A percentile compares a stretch with the other conserved stretches of the same genome.
Conservation (phyloP, 2,888 invertebrate species). For the Tetragnatha montana region DNA sequence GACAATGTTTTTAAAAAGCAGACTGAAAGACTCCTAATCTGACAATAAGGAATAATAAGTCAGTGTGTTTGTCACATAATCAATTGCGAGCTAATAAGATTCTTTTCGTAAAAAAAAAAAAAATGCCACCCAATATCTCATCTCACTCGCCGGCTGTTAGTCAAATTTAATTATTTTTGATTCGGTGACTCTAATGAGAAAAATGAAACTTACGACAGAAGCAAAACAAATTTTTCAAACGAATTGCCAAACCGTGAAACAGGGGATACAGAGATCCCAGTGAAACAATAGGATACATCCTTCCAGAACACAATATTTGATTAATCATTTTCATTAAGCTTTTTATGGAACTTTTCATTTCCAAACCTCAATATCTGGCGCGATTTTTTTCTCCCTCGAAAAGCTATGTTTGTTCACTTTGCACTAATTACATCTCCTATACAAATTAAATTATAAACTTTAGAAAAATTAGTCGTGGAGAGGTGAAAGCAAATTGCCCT, state of each 20-base stretch:
- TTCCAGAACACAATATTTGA: background rate
- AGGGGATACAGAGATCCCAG: background rate
- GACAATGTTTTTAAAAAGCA: too few relatives aligned
- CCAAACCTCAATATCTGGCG: background rate
- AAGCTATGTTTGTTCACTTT: background rate
- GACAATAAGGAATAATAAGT: background rate
- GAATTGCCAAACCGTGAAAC: background rate
- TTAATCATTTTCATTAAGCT: background rate
- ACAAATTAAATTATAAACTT: constrained; percentile 43
- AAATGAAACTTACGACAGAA: background rate
- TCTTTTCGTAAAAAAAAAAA: background rate
- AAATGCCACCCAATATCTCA: background rate
- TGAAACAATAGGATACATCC: background rate
- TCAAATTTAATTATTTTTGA: background rate
- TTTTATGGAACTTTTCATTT: background rate
- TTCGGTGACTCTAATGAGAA: background rate
- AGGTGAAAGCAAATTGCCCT: constrained; percentile 8
- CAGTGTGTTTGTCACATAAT: background rate
- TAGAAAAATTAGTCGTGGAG: constrained; percentile 25
- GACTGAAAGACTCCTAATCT: background rate
- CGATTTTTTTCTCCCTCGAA: background rate
- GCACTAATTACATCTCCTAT: constrained; percentile 16
- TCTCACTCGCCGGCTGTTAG: background rate
- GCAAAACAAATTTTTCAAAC: background rate
- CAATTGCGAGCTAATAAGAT: background rate